phyloP scores from a whole-genome alignment of 2,797 vertebrate genomes.

The Babyrousa celebensis region DNA sequence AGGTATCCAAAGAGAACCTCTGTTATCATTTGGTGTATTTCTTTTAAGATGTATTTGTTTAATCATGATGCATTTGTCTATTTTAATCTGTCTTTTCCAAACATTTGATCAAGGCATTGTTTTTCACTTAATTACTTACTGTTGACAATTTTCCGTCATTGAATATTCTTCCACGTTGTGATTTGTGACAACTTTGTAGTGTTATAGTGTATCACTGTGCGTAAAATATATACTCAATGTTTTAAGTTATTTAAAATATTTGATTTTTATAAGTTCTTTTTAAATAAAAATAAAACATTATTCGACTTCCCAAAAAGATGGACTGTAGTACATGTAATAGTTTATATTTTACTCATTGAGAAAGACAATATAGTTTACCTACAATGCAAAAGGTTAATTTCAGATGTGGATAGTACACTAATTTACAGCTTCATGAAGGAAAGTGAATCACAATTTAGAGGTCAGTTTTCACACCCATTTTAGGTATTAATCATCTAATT shows the following conservation, averaged over 20 bases:
- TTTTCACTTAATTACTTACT: background rate
- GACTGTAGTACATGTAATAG: background rate
- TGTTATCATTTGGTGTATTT: background rate
- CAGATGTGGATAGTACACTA: background rate
- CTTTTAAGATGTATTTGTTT: background rate
- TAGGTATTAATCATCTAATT: slow-evolving; percentile 64
- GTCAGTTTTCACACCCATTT: background rate
- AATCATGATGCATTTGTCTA: background rate
- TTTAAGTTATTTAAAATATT: slow-evolving; percentile 7
- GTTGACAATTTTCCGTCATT: background rate
- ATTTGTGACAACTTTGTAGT: background rate
- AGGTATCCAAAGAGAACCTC: background rate
- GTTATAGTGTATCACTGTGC: background rate
- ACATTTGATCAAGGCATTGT: background rate
- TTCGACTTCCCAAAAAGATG: background rate
- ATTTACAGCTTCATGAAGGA: background rate
- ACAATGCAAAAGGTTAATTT: background rate
- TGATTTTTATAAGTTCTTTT: background rate
- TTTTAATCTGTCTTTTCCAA: background rate
- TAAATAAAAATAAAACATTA: background rate
- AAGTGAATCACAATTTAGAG: slow-evolving; percentile 27
- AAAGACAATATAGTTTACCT: background rate
- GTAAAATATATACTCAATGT: background rate
- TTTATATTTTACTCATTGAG: background rate
- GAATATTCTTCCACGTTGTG: background rate